Conservation (phyloP, 2,113 vertebrate species). For the Marmota monax region DNA sequence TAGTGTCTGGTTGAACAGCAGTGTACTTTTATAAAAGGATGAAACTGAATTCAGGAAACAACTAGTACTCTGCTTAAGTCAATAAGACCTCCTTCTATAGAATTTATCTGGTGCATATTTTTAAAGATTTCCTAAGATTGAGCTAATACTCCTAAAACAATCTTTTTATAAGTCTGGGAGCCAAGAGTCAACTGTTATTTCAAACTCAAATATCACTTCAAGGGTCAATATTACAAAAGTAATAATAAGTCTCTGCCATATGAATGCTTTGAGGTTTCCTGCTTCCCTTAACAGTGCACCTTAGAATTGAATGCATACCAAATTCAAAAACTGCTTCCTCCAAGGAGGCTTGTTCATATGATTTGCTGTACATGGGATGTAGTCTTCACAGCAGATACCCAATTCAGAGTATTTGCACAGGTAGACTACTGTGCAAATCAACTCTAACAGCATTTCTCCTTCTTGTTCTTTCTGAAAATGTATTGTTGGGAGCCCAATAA, state of each 20-base stretch:
- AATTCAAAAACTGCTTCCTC: conserved; percentile 16
- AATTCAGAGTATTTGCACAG: neutral
- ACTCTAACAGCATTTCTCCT: neutral
- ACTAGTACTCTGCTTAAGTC: neutral
- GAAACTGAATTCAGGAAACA: neutral
- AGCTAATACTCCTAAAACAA: neutral
- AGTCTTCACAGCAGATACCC: neutral
- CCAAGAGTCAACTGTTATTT: neutral
- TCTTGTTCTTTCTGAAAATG: neutral
- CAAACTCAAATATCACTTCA: neutral
- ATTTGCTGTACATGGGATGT: neutral
- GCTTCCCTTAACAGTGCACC: neutral
- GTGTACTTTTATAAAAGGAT: neutral
- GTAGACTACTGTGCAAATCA: neutral
- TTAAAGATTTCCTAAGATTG: neutral
- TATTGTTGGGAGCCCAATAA: conserved; percentile 38
- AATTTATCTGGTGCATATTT: neutral
- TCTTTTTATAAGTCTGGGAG: neutral
- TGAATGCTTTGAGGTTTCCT: neutral
- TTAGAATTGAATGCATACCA: neutral
- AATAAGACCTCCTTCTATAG: neutral
- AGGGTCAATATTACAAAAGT: neutral
- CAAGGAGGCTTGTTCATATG: neutral
- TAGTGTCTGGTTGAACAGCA: neutral
- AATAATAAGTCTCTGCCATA: neutral